Base-by-base conservation (phyloP, 2,888 invertebrate genomes). In the Drosophila neoperkinsi region DNA sequence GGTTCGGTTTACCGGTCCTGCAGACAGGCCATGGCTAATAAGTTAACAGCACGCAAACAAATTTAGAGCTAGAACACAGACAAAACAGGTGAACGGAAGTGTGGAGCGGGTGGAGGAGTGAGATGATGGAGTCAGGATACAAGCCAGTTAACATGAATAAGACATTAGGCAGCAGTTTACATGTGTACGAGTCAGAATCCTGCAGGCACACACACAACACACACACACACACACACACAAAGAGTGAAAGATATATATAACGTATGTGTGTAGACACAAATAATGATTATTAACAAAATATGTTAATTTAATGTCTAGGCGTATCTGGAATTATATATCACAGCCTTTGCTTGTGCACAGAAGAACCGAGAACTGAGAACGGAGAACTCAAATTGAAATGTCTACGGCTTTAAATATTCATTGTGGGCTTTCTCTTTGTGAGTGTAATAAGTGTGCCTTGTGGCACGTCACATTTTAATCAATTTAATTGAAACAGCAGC, bases 221-320 rank as follows among this genome's bases (percentile, higher is more conserved):
- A 50, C 46, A 63, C 67, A 53, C 46, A 63, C 63, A 53, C 46
- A 55, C 55, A 63, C 41, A 61, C 30, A 64, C 50, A 59, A 11
- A 46, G 38, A 60, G 28, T 30, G 55, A 31, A 5, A 41, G 33
- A 56, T 55, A 28, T 53, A 56, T 21, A 49, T 60, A 46, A 25
- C 21, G 56, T 55, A 21, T 36, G 38, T 60, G 41, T 58, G 41
- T n/a, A 63, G 38, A 36, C 18, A 65, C 52, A 89, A 90, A 84
- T 87, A 88, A 87, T 87, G 82, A 82, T 87, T 87, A 87, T 87
- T 89, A 90, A 74, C 62, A 75, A 90, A 87, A 87, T 87, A 87
- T 87, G 87, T 87, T 90, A 90, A 87, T 87, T 90, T 89, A 77
- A 87, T 87, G 90, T 70, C 78, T 77, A 77, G 85, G 82, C 90